Percentiles rank a stretch among this genome's conserved stretches.
phyloP scores from a whole-genome alignment of 2,888 invertebrate species.

The Drosophila dives region DNA sequence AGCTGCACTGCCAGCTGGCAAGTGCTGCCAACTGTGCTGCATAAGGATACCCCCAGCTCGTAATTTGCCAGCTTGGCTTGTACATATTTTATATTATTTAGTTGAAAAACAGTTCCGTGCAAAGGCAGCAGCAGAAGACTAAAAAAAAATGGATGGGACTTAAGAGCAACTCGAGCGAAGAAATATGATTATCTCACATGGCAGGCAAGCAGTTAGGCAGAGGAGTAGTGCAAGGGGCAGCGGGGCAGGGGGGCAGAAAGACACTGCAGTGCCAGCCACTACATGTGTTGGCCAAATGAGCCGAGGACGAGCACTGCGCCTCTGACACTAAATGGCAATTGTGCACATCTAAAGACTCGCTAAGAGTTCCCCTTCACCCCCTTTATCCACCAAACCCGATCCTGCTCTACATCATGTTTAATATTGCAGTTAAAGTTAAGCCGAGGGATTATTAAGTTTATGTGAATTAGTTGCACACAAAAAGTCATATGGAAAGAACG shows the following conservation, averaged over 20 bases:
- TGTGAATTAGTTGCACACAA: conserved; percentile 11
- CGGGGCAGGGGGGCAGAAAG: neutral
- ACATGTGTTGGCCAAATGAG: conserved; percentile 46
- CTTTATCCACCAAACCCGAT: too few species aligned
- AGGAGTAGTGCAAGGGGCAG: neutral
- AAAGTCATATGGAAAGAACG: neutral
- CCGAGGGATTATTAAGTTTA: conserved; percentile 15
- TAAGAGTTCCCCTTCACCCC: neutral
- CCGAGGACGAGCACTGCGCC: conserved; percentile 20
- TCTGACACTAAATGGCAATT: conserved; percentile 42
- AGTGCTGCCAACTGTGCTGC: conserved; percentile 65
- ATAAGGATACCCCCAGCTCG: conserved; percentile 54
- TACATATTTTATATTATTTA: conserved; percentile 78
- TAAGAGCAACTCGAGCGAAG: conserved; percentile 50
- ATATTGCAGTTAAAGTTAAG: conserved; percentile 19
- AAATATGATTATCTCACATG: conserved; percentile 77
- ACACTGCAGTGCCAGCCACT: conserved; percentile 63
- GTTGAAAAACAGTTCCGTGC: conserved; percentile 52
- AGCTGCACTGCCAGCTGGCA: conserved; percentile 72
- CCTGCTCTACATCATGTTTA: neutral
- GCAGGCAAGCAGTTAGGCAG: conserved; percentile 24
- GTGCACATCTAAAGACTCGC: conserved; percentile 26
- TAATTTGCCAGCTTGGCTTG: conserved; percentile 76
- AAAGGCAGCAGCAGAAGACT: conserved; percentile 5
- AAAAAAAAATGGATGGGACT: conserved; percentile 17